Evolutionary conservation across 2,113 vertebrate species (phyloP).

Genomic region (Microcebus griseorufus): DNA sequence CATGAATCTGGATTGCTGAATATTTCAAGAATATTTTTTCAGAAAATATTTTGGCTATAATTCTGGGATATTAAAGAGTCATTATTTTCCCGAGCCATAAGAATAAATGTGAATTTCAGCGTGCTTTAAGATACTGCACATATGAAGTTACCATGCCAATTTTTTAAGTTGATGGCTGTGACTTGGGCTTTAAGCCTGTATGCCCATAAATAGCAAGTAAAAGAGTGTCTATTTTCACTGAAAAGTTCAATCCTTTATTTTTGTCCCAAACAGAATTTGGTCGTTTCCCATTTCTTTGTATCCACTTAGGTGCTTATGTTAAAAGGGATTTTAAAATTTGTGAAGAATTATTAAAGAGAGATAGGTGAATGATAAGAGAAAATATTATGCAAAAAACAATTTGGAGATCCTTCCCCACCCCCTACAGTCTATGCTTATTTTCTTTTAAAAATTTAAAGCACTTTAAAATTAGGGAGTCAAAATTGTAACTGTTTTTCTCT

Average conservation of each 20-base stretch:
- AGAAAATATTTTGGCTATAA: not conserved
- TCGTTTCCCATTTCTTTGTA: not conserved
- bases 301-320: not conserved
- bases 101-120: constrained; percentile 36
- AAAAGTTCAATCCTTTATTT: constrained; percentile 4
- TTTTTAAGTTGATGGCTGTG: constrained; percentile 9
- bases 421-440: not conserved
- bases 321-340: constrained; percentile 20
- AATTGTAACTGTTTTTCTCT: not conserved
- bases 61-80: constrained; percentile 4
- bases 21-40: not conserved
- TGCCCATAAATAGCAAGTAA: not conserved
- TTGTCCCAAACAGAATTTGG: not conserved
- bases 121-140: not conserved
- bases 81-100: not conserved
- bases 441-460: not conserved
- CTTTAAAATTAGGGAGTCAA: constrained; percentile 4
- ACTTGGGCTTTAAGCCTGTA: not conserved
- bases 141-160: not conserved
- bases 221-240: not conserved
- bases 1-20: not conserved
- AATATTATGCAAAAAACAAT: not conserved
- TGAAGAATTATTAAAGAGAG: constrained; percentile 26
- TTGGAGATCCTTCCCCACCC: not conserved
- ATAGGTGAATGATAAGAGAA: not conserved